phyloP scores from a whole-genome alignment of 2,113 vertebrate genomes.

The Petrocephalus microphthalmus region DNA sequence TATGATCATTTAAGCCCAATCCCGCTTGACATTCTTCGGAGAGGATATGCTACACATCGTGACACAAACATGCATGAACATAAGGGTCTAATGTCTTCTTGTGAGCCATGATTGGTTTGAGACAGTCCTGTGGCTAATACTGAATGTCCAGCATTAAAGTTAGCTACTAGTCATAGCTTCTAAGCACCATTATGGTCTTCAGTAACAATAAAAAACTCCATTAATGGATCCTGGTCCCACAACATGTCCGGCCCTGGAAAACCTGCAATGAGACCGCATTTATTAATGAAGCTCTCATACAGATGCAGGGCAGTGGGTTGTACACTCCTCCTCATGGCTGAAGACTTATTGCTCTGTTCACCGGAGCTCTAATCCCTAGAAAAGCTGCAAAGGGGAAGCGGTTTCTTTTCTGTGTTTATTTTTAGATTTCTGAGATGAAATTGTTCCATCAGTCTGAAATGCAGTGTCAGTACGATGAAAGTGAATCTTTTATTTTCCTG shows the following conservation, averaged over 20 bases:
- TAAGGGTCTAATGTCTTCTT: constrained; percentile 27
- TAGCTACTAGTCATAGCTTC: not conserved
- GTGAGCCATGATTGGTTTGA: constrained; percentile 21
- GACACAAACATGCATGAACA: constrained; percentile 39
- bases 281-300: not conserved
- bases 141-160: not conserved
- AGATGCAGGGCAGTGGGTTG: not conserved
- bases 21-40: constrained; percentile 32
- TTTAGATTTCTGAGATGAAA: not conserved
- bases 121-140: not conserved
- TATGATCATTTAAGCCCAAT: constrained; percentile 35
- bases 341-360: not conserved
- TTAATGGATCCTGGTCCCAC: not conserved
- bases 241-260: not conserved
- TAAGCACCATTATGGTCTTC: not conserved
- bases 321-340: not conserved
- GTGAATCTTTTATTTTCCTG: not conserved
- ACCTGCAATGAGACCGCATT: not conserved
- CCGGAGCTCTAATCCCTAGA: not conserved
- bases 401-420: not conserved
- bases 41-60: constrained; percentile 26
- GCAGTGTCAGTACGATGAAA: not conserved
- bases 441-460: not conserved
- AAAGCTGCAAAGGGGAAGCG: not conserved
- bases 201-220: not conserved